phyloP scores from a whole-genome alignment of 2,113 vertebrate species.

The Myrmecophaga tridactyla region DNA sequence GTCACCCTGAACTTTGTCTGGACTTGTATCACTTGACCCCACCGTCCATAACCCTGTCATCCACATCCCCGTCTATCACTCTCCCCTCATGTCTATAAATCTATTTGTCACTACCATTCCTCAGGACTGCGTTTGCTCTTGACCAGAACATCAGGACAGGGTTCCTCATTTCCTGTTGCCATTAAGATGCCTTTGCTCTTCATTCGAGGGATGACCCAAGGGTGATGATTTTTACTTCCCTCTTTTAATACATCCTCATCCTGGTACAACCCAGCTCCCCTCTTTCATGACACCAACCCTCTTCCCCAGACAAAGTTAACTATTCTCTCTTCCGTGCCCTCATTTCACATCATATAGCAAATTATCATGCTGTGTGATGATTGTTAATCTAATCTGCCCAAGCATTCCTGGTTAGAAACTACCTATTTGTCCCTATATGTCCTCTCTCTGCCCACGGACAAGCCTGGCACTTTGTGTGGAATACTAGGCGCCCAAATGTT shows the following conservation, averaged over 20 bases:
- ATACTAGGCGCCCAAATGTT: too few species aligned
- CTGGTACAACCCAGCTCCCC: not conserved
- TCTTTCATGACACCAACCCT: not conserved
- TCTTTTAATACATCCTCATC: not conserved
- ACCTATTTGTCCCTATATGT: not conserved
- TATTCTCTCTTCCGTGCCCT: not conserved
- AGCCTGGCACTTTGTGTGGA: not conserved
- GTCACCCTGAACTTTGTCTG: not conserved
- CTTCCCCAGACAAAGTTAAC: not conserved
- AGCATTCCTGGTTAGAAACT: not conserved
- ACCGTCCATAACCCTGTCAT: conserved; percentile 9
- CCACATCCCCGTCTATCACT: not conserved
- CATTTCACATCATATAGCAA: not conserved
- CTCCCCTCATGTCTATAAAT: not conserved
- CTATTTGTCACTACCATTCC: conserved; percentile 10
- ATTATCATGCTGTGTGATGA: not conserved
- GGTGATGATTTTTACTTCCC: not conserved
- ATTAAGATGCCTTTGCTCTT: not conserved
- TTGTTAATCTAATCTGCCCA: not conserved
- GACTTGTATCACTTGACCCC: not conserved
- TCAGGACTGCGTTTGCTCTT: not conserved
- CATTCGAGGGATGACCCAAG: not conserved
- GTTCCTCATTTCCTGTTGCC: not conserved
- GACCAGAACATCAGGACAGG: not conserved
- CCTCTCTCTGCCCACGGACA: not conserved